Base-by-base conservation (phyloP, 2,113 vertebrate species). In the Spea bombifrons region DNA sequence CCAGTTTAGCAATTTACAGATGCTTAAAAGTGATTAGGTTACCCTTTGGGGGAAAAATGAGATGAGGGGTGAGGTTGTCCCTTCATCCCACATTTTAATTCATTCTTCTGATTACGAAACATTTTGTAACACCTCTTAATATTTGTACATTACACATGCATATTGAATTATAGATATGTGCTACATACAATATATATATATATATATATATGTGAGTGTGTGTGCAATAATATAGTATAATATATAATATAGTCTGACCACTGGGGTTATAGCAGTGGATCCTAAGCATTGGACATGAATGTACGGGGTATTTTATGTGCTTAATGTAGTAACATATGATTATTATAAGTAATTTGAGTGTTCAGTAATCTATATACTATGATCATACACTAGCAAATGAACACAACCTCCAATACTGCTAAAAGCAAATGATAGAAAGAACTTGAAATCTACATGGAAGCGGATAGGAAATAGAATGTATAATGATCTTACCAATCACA, bases 401-500 rank as follows among this genome's bases (percentile, higher is more conserved):
- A 6, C 7, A 67, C 46, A 76, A 13, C 10, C 73, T 49, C 13
- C 4, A 43, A 47, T 44, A 75, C 43, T 44, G 55, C 49, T 48
- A 71, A n/a, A 72, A 61, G 63, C n/a, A 72, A 4, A 59, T 7
- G 55, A 59, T 65, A 7, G 16, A 61, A 45, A 52, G 15, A 30
- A 49, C 5, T 46, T 49, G 44, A 6, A 64, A n/a, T 66, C 61
- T 30, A 15, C 10, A 75, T 7, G 65, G 10, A 30, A 15, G 9
- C 8, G 6, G 1, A 57, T 9, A 15, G 6, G 52, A 5, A 47
- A 79, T 52, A 61, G 10, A 12, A 76, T 61, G 45, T 55, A 57
- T 48, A 79, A 73, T 73, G 70, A 45, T 43, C 77, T 79, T 73
- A 79, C 77, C 77, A 59, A 59, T 55, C 77, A 79, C 77, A 79